phyloP scores from a whole-genome alignment of 2,113 vertebrate genomes.

The Cervus canadensis region DNA sequence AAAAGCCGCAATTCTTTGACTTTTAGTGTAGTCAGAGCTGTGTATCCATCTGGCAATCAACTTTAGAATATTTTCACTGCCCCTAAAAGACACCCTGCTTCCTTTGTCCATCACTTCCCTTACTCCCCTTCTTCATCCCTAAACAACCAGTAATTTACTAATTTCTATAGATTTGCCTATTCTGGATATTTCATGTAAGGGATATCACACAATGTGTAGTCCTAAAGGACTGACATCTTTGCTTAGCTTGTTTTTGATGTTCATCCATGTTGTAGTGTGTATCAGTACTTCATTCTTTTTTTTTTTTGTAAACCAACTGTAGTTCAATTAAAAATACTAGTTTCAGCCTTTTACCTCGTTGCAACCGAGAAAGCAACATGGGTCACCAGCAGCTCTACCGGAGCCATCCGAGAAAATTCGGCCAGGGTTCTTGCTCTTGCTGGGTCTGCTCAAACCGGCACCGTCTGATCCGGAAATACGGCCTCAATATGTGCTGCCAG shows the following conservation, averaged over 20 bases:
- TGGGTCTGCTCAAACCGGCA: too few relatives aligned
- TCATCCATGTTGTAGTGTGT: not conserved
- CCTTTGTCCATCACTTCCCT: not conserved
- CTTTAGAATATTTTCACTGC: not conserved
- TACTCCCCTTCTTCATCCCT: not conserved
- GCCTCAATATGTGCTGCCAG: too few relatives aligned
- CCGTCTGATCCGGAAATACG: too few relatives aligned
- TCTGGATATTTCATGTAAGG: not conserved
- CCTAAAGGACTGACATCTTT: not conserved
- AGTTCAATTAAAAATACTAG: too few relatives aligned
- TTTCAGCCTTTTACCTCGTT: too few relatives aligned
- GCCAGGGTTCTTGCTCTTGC: too few relatives aligned
- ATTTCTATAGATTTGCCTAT: not conserved
- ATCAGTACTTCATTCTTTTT: not conserved
- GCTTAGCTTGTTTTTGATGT: not conserved
- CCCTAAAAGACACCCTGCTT: not conserved
- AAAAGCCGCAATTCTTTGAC: not conserved
- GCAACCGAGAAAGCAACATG: too few relatives aligned
- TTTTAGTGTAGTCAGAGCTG: not conserved
- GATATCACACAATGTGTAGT: not conserved
- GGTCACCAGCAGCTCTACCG: too few relatives aligned
- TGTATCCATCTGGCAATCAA: not conserved
- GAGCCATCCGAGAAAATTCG: too few relatives aligned
- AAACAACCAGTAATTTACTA: not conserved
- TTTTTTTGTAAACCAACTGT: not conserved